phyloP scores from a whole-genome alignment of 2,797 vertebrate species.

The Leucoraja ocellata region DNA sequence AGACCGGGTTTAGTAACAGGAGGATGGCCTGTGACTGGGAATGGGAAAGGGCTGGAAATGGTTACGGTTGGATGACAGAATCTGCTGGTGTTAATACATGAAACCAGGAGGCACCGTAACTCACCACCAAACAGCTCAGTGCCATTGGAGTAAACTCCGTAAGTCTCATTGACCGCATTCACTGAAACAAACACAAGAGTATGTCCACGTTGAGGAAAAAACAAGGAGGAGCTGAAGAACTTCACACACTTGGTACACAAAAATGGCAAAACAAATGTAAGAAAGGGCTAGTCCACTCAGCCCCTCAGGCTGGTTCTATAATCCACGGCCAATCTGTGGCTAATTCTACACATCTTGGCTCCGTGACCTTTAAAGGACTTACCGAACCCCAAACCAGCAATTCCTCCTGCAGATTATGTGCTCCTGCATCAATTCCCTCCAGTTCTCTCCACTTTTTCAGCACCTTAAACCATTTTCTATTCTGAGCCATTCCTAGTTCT shows the following conservation, averaged over 20 bases:
- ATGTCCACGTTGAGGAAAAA: conserved; percentile 59
- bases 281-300: neutral
- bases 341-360: neutral
- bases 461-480: too few relatives aligned
- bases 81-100: conserved; percentile 56
- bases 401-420: neutral
- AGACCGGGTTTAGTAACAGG: neutral
- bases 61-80: conserved; percentile 62
- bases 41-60: neutral
- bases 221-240: neutral
- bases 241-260: neutral
- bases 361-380: neutral
- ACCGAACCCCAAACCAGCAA: neutral
- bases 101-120: conserved; percentile 75
- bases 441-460: too few relatives aligned
- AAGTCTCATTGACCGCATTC: conserved; percentile 99
- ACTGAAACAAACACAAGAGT: conserved; percentile 88
- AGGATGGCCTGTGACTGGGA: neutral
- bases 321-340: neutral
- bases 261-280: neutral
- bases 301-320: neutral
- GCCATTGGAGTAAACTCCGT: conserved; percentile 97
- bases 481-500: too few relatives aligned
- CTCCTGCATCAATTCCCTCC: too few relatives aligned
- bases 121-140: conserved; percentile 99